These are phyloP conservation scores for Eristalis arbustorum DNA, from an alignment of 2,888 invertebrate genomes.

Conservation along the genomic window DNA sequence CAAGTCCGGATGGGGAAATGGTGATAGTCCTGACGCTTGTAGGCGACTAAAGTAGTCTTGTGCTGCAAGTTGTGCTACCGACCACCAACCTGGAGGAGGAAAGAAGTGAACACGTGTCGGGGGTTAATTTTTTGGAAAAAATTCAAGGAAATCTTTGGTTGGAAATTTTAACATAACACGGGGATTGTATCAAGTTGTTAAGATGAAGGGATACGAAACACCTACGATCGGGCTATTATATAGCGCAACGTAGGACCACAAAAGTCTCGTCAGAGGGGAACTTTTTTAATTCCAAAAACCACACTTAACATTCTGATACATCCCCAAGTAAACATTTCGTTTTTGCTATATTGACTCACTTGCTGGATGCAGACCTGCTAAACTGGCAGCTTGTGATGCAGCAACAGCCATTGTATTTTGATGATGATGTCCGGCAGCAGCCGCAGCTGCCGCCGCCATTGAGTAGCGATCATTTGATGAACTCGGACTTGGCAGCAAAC, in stretches of 20 bases:
- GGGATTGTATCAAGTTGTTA: neutral
- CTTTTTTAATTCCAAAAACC: no score
- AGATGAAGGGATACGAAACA: no score
- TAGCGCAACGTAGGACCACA: no score
- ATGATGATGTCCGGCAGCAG: conserved; percentile 81
- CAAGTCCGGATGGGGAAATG: conserved; percentile 86
- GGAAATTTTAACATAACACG: neutral
- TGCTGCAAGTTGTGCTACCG: conserved; percentile 93
- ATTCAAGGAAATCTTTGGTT: neutral
- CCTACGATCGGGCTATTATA: no score
- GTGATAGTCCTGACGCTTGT: conserved; percentile 88
- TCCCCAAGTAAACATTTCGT: neutral
- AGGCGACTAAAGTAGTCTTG: conserved; percentile 92
- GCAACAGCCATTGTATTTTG: conserved; percentile 90
- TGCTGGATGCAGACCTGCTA: conserved; percentile 87
- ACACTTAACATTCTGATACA: neutral
- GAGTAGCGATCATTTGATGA: conserved; percentile 80
- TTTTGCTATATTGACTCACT: conserved; percentile 81
- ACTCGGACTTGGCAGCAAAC: conserved; percentile 79
- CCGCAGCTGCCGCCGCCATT: conserved; percentile 80
- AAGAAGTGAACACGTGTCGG: neutral
- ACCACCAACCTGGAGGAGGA: conserved; percentile 88
- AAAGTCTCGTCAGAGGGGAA: no score
- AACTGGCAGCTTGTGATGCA: conserved; percentile 91
- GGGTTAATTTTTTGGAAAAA: neutral